These are phyloP conservation scores for Aulostomus chinensis DNA, from an alignment of 2,797 vertebrate genomes.

Conservation along the genomic window DNA sequence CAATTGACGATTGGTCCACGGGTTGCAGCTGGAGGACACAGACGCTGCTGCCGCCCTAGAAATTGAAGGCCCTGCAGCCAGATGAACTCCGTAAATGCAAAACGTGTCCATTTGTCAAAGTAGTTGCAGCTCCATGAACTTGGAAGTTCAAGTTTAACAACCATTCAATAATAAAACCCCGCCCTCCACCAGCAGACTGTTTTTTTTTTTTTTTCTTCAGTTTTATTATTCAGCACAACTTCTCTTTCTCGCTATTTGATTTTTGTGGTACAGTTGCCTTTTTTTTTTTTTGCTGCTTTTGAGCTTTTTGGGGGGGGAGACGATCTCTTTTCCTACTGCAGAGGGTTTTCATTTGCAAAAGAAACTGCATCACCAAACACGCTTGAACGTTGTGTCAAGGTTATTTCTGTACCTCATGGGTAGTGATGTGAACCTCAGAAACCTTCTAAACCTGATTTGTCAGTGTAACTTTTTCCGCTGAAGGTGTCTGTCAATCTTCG, in stretches of 20 bases:
- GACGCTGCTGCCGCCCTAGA: background rate
- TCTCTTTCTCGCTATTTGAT: background rate
- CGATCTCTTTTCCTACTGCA: no score
- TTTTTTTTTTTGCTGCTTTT: no score
- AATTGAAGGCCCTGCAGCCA: constrained; percentile 12
- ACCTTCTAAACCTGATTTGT: no score
- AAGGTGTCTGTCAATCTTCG: no score
- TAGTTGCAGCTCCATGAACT: constrained; percentile 20
- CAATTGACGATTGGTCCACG: constrained; percentile 8
- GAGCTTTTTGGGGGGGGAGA: no score
- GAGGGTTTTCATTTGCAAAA: no score
- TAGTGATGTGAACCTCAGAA: no score
- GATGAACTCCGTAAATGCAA: constrained; percentile 21
- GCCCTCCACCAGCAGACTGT: background rate
- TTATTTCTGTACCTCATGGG: no score
- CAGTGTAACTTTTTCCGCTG: no score
- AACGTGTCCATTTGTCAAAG: constrained; percentile 7
- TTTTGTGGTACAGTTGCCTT: background rate
- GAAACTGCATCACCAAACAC: no score
- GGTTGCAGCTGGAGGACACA: constrained; percentile 6
- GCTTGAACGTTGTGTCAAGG: no score
- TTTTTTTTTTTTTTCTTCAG: constrained; percentile 22
- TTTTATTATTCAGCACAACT: constrained; percentile 8
- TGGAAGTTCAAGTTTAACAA: constrained; percentile 48
- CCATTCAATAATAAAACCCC: constrained; percentile 10